Conservation (phyloP, 2,888 invertebrate genomes). For the Punctoribates punctum region DNA sequence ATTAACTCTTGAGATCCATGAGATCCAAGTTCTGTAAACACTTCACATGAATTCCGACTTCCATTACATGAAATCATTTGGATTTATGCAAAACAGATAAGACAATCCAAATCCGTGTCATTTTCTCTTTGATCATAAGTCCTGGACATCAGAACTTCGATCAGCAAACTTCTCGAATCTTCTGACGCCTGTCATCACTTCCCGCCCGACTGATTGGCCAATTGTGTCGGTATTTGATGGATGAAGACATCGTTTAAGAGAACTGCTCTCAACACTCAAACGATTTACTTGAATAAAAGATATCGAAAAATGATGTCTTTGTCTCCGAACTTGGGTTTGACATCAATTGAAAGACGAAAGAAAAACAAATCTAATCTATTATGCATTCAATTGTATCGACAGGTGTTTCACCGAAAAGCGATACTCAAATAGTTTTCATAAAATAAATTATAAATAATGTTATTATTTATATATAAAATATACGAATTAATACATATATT, state of each 20-base stretch:
- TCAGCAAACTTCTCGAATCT: too few relatives aligned
- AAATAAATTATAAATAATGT: too few relatives aligned
- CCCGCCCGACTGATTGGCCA: too few relatives aligned
- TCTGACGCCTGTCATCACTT: too few relatives aligned
- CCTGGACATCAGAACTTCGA: too few relatives aligned
- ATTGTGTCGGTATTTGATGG: too few relatives aligned
- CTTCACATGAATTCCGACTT: neutral
- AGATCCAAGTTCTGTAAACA: constrained; percentile 5
- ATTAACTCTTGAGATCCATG: neutral
- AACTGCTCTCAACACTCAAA: too few relatives aligned
- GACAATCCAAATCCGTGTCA: constrained; percentile 18
- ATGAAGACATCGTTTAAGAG: too few relatives aligned
- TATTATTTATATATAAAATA: neutral
- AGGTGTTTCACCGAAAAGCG: neutral
- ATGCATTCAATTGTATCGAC: neutral
- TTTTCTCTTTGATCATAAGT: neutral
- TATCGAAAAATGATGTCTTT: too few relatives aligned
- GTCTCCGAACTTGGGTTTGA: neutral
- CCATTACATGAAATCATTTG: neutral
- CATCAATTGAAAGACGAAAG: neutral
- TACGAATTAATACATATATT: neutral
- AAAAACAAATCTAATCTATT: too few relatives aligned
- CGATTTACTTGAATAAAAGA: too few relatives aligned
- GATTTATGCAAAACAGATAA: constrained; percentile 22
- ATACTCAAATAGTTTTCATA: too few relatives aligned